Evolutionary conservation across 2,797 vertebrate species (phyloP).

Genomic region (Bradypodion pumilum): DNA sequence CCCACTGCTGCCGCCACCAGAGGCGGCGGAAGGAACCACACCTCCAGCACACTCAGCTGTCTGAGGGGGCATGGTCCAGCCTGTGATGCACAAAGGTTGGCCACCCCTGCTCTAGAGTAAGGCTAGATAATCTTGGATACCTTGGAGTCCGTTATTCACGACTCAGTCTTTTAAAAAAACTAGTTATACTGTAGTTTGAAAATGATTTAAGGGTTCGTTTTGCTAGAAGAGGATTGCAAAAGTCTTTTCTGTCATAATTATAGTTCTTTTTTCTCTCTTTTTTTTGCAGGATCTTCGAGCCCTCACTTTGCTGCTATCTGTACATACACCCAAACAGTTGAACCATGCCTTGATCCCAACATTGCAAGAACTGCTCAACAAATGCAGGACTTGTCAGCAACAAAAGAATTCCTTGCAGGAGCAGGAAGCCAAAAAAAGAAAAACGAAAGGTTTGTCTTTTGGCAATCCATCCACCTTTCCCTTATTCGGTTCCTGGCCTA

Average conservation of each 20-base stretch:
- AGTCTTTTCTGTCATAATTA: not conserved
- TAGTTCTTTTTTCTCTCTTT: not conserved
- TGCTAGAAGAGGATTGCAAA: not conserved
- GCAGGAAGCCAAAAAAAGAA: constrained; percentile 92
- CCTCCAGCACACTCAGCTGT: no score
- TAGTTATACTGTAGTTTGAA: accelerated
- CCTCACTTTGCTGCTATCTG: constrained; percentile 90
- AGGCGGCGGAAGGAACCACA: no score
- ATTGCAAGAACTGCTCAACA: constrained; percentile 91
- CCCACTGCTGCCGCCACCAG: no score
- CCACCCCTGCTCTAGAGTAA: no score
- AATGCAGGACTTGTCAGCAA: constrained; percentile 89
- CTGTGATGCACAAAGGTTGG: no score
- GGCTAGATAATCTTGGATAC: no score
- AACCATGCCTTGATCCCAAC: constrained; percentile 91
- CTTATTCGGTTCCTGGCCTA: not conserved
- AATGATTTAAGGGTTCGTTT: not conserved
- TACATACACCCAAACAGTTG: constrained; percentile 89
- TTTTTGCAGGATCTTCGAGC: constrained; percentile 88
- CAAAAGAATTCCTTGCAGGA: constrained; percentile 89
- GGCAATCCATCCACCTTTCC: not conserved
- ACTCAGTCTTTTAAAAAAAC: not conserved
- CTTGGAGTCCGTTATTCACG: no score
- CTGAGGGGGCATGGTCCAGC: no score
- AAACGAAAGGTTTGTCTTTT: constrained; percentile 85